A percentile compares a stretch with the other conserved stretches of the same genome.
These are phyloP conservation scores for Chrysina gloriosa DNA, from an alignment of 2,888 invertebrate genomes.

Conservation along the genomic window DNA sequence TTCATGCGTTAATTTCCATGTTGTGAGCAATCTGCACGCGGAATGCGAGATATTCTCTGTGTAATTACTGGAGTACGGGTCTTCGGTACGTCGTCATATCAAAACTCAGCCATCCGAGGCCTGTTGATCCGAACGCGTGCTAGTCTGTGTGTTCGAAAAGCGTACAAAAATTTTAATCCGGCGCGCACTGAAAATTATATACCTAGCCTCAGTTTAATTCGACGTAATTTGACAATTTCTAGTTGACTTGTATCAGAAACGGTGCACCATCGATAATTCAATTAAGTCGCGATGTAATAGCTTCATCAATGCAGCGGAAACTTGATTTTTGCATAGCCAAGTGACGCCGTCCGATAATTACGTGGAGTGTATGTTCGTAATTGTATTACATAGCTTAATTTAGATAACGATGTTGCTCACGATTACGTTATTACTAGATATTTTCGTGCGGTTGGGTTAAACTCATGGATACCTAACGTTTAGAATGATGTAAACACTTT, in stretches of 20 bases:
- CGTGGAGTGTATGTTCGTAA: not conserved
- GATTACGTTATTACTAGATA: slow-evolving; percentile 2
- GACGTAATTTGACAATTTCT: slow-evolving; percentile 34
- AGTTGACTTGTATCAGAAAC: slow-evolving; percentile 25
- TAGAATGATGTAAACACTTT: too few species aligned
- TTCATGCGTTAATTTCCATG: slow-evolving; percentile 58
- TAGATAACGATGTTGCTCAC: not conserved
- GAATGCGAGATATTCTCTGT: slow-evolving; percentile 57
- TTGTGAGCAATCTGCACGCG: slow-evolving; percentile 57
- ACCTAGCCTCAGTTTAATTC: slow-evolving; percentile 18
- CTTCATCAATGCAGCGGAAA: not conserved
- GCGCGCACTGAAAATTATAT: slow-evolving; percentile 21
- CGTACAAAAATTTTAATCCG: slow-evolving; percentile 34
- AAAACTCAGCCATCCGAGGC: slow-evolving; percentile 42
- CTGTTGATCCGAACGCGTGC: slow-evolving; percentile 41
- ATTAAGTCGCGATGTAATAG: slow-evolving; percentile 18
- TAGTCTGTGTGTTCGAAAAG: slow-evolving; percentile 27
- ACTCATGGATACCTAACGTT: too few species aligned
- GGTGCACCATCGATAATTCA: slow-evolving; percentile 15
- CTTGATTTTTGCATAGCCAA: slow-evolving; percentile 15
- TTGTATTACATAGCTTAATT: slow-evolving; percentile 18
- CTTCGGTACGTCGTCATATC: slow-evolving; percentile 35
- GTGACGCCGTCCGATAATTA: slow-evolving; percentile 15
- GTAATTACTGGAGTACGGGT: slow-evolving; percentile 52
- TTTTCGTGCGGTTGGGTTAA: too few species aligned